Evolutionary conservation across 2,113 vertebrate genomes (phyloP), one percentile per base, ranked within the genome.

Genomic region (Pterocles gutturalis): DNA sequence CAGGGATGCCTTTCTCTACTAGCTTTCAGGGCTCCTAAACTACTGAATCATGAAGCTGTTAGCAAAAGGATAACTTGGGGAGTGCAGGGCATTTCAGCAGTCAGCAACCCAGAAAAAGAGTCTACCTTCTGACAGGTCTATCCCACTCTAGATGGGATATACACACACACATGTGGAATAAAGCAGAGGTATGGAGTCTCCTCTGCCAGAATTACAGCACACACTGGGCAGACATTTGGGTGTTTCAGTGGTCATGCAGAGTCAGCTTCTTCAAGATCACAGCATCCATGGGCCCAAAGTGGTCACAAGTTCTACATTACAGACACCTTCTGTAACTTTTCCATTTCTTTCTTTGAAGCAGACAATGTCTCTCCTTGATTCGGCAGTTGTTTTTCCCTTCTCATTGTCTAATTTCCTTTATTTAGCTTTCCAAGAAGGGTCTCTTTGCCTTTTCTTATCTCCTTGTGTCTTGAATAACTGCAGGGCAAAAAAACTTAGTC

Each of bases 401-500:
- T 69, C 12, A 21, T 57, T 64, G 18, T 2, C 29, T 83, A 48
- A 7, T 49, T 51, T 72, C 21, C 26, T 76, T 90, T 69, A 21
- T 60, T 80, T 29, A 66, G 4, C 34, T 53, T 90, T 83, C 26
- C 53, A 72, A 38, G 9, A 12, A 76, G 18, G 4, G 1, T 82
- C 1, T 82, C 14, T 58, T 26, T 29, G 11, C 12, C 61, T 69
- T 85, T 79, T 49, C 29, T 79, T 79, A 15, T 88, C 18, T 81
- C 11, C 12, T 91, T 41, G 16, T 29, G 11, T 70, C 41, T 93
- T 75, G 45, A 77, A 77, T 53, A 78, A 73, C 41, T 49, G 28
- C 22, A 69, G 10, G 11, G 43, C 8, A 48, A 76, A 79, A 80
- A 65, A 8, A 0, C 0, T 2, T 6, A 41, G 9, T 60, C 43